Percentiles rank a stretch among this genome's conserved stretches.
Evolutionary conservation across 2,797 vertebrate species (phyloP).

Genomic region (Pangasius macronema): DNA sequence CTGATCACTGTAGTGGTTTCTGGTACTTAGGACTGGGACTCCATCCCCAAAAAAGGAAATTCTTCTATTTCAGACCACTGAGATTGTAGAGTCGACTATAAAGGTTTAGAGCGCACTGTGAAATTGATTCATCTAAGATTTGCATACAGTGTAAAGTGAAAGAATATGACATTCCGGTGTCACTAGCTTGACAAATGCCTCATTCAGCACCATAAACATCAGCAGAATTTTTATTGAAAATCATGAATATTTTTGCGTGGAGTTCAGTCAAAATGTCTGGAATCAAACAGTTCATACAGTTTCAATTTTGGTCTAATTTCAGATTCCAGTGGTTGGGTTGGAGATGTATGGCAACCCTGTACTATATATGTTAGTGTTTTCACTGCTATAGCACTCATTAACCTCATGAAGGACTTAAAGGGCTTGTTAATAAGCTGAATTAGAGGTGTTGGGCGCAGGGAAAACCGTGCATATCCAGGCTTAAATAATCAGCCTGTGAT

Average conservation of each 20-base stretch:
- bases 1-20: neutral
- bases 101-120: neutral
- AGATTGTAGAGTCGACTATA: too few species aligned
- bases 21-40: neutral
- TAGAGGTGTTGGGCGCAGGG: neutral
- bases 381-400: neutral
- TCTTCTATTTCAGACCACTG: too few species aligned
- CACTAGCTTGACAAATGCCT: neutral
- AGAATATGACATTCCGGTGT: neutral
- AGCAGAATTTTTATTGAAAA: neutral
- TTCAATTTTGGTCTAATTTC: neutral
- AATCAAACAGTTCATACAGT: neutral
- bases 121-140: neutral
- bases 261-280: neutral
- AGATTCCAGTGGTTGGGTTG: neutral
- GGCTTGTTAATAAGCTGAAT: neutral
- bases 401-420: neutral
- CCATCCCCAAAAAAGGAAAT: too few species aligned
- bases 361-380: neutral
- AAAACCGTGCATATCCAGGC: neutral
- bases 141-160: neutral
- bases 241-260: neutral
- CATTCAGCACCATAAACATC: neutral
- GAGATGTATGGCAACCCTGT: neutral
- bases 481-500: conserved; percentile 9